Evolutionary conservation across 1,140 invertebrate species (phyloP).

Genomic region (Caenorhabditis latens): DNA sequence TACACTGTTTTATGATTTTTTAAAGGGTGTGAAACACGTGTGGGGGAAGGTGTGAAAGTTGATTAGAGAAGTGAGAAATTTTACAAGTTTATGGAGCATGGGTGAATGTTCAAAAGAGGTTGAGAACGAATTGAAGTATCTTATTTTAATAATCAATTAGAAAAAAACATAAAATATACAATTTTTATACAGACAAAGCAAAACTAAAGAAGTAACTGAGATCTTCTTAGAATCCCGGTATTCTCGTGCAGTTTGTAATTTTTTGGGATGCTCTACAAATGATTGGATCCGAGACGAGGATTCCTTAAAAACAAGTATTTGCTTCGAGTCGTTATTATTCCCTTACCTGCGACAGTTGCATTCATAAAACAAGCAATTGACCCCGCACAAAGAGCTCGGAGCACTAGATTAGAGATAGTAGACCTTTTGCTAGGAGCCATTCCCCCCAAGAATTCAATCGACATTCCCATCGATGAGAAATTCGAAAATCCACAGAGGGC

Average conservation of each 20-base stretch:
- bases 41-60: slow-evolving; percentile 53
- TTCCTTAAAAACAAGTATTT: background rate
- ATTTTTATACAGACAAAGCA: background rate
- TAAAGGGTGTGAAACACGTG: slow-evolving; percentile 63
- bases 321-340: background rate
- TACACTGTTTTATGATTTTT: slow-evolving; percentile 62
- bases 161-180: background rate
- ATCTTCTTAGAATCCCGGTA: background rate
- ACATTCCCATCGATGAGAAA: slow-evolving; percentile 89
- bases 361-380: slow-evolving; percentile 90
- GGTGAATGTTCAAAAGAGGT: too few species aligned
- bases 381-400: slow-evolving; percentile 89
- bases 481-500: slow-evolving; percentile 96
- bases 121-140: too few species aligned
- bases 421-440: slow-evolving; percentile 85
- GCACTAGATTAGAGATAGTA: slow-evolving; percentile 83
- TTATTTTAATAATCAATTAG: too few species aligned
- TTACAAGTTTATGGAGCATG: too few species aligned
- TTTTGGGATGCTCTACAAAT: background rate
- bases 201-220: background rate
- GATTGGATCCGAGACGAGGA: background rate
- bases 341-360: slow-evolving; percentile 88
- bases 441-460: slow-evolving; percentile 85
- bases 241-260: background rate
- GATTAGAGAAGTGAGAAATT: background rate